Conservation (phyloP, 2,888 invertebrate species). For the Andrena bucephala region DNA sequence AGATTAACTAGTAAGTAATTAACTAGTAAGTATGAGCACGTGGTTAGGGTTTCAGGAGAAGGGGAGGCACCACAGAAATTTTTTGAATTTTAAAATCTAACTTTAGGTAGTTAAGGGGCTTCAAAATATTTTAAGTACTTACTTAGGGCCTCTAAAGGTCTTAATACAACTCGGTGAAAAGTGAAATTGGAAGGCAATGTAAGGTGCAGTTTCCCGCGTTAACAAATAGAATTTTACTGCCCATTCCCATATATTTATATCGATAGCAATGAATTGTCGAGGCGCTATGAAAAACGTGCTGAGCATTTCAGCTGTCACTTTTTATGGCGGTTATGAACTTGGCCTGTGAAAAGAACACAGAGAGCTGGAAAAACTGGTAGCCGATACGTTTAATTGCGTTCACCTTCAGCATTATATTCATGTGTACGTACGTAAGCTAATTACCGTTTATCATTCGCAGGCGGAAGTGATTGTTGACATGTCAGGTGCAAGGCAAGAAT, state of each 20-base stretch:
- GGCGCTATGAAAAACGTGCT: background rate
- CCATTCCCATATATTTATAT: background rate
- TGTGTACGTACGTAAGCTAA: background rate
- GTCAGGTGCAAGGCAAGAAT: slow-evolving; percentile 11
- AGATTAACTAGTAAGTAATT: too few species aligned
- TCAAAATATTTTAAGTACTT: too few species aligned
- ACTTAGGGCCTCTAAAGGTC: too few species aligned
- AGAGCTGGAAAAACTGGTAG: background rate
- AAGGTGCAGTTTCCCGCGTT: too few species aligned
- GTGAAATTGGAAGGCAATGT: too few species aligned
- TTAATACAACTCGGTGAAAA: too few species aligned
- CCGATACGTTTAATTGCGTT: background rate
- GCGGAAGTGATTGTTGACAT: slow-evolving; percentile 68
- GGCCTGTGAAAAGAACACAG: background rate
- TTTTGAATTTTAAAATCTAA: too few species aligned
- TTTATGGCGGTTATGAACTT: background rate
- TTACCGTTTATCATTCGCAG: slow-evolving; percentile 46
- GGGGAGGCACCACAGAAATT: too few species aligned
- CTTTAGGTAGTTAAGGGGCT: too few species aligned
- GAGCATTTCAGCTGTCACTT: background rate
- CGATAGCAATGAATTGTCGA: background rate
- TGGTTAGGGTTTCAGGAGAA: too few species aligned
- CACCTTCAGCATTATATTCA: background rate
- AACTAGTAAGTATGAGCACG: too few species aligned
- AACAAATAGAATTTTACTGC: too few species aligned